Conservation (phyloP, 2,113 vertebrate species). For the Natator depressus region DNA sequence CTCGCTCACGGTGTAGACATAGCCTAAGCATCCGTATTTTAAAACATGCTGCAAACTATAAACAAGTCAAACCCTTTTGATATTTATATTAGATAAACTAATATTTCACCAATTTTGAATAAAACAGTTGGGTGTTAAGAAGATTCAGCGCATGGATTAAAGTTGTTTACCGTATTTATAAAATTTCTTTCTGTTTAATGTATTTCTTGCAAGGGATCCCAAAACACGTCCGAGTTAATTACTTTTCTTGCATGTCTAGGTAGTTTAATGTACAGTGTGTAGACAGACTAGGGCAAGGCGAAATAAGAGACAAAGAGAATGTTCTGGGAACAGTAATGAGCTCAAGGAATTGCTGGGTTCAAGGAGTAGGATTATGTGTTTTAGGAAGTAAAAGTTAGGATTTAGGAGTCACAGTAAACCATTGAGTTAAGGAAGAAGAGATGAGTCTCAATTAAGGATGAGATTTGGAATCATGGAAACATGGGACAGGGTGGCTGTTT, state of each 20-base stretch:
- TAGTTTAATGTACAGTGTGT: background rate
- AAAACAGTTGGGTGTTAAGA: constrained; percentile 17
- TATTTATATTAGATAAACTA: constrained; percentile 24
- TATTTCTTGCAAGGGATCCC: background rate
- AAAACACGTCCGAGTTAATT: constrained; percentile 32
- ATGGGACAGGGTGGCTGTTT: background rate
- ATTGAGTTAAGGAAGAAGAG: background rate
- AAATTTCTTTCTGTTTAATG: constrained; percentile 13
- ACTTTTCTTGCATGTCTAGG: constrained; percentile 36
- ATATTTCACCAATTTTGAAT: constrained; percentile 39
- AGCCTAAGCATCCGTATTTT: constrained; percentile 12
- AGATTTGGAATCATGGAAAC: background rate
- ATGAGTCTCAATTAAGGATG: background rate
- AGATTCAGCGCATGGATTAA: constrained; percentile 14
- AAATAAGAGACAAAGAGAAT: background rate
- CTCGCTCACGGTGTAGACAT: background rate
- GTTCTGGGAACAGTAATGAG: background rate
- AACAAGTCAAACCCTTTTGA: constrained; percentile 19
- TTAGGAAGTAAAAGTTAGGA: background rate
- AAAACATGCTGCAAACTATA: constrained; percentile 41
- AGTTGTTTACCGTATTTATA: constrained; percentile 58
- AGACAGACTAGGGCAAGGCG: background rate
- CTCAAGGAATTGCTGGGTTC: background rate
- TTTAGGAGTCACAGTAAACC: background rate
- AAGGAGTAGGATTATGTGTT: background rate